Evolutionary conservation across 2,888 invertebrate genomes (phyloP).

Genomic region (Sesia bembeciformis): DNA sequence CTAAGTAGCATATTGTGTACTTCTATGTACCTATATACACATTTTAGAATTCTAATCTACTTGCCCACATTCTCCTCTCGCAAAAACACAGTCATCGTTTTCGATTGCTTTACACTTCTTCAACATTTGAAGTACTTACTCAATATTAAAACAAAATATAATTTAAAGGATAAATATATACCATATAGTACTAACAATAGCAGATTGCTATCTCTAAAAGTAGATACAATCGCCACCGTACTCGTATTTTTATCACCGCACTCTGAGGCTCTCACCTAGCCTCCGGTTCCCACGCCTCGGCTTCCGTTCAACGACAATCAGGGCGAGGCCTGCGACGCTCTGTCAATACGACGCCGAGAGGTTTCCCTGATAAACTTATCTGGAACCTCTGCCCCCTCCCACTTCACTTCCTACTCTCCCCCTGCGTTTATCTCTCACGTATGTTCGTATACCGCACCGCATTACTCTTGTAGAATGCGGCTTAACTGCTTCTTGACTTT

Average conservation of each 20-base stretch:
- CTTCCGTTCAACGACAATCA: constrained; percentile 69
- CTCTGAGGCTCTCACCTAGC: constrained; percentile 39
- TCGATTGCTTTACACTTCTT: no score
- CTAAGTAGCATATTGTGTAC: no score
- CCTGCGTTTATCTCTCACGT: constrained; percentile 62
- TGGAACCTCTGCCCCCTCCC: constrained; percentile 34
- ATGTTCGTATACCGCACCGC: constrained; percentile 39
- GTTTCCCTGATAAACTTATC: constrained; percentile 73
- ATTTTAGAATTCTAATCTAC: no score
- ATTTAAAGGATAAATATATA: no score
- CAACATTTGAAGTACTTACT: no score
- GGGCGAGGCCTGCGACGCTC: constrained; percentile 62
- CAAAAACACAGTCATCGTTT: no score
- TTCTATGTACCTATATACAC: no score
- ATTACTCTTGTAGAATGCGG: constrained; percentile 12
- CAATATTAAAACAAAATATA: no score
- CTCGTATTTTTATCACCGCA: constrained; percentile 33
- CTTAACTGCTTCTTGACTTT: constrained; percentile 30
- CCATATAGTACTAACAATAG: no score
- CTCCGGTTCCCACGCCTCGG: constrained; percentile 51
- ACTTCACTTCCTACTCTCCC: constrained; percentile 14
- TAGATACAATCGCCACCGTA: neutral
- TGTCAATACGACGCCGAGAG: constrained; percentile 71
- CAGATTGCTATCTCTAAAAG: neutral
- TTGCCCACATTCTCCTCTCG: no score